Base-by-base conservation (phyloP, 2,113 vertebrate species). In the Myiozetetes cayanensis region DNA sequence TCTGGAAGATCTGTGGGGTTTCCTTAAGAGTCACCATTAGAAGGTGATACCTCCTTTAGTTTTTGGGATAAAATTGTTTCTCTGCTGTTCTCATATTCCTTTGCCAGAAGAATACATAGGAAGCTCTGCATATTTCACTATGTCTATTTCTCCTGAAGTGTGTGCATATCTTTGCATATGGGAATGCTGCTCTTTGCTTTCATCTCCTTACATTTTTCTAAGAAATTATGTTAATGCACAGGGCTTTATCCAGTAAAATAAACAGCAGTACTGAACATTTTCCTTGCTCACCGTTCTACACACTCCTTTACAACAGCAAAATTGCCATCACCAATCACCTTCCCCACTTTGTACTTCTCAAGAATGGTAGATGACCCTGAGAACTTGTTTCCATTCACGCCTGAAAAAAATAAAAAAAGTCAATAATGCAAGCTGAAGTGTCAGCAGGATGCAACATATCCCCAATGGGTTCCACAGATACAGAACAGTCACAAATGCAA, bases 251-350 rank as follows among this genome's bases (percentile, higher is more conserved):
- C 62, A 63, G 46, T 4, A 58, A 73, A 73, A 75, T 4, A n/a
- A 52, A 15, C 19, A 78, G 39, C 39, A 92, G 49, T 39, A 70
- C 24, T 19, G 61, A 82, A 46, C 8, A 47, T 61, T 72, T 73
- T 68, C 43, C 28, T 91, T 47, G 81, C 98, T 97, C 93, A 99
- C 99, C 98, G 97, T 97, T 99, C 99, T 81, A 98, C 82, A 8
- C 99, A 99, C 89, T 99, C 99, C 94, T 99, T 99, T 28, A 99
- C 99, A 23, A 99, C 99, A 13, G 99, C 99, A 43, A 99, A 99
- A 97, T 99, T 99, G 31, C 99, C 99, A 28, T 99, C 99, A 27
- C 99, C 99, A 33, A 99, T 99, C 89, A 99, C 98, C 94, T 99
- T 99, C 49, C 99, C 99, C 37, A 99, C 97, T 97, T 97, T 98